phyloP scores from a whole-genome alignment of 2,888 invertebrate species.

The Sinodicranocentrus sp. region DNA sequence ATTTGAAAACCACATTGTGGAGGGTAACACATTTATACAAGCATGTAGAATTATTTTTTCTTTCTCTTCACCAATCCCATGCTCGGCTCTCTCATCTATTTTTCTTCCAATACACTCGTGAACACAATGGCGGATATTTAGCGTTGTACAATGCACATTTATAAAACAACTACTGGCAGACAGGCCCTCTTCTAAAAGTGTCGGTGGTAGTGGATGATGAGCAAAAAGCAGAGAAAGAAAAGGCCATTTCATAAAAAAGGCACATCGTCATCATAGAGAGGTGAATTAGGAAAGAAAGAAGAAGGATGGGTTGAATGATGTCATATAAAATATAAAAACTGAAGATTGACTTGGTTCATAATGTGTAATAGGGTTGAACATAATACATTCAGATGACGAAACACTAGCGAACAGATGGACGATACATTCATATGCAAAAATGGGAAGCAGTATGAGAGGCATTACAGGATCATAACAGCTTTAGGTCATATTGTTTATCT shows the following conservation, averaged over 20 bases:
- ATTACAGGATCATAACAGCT: constrained; percentile 60
- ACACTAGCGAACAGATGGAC: constrained; percentile 76
- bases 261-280: constrained; percentile 35
- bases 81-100: too few species aligned
- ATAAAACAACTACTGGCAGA: too few species aligned
- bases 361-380: constrained; percentile 63
- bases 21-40: constrained; percentile 36
- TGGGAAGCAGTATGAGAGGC: constrained; percentile 42
- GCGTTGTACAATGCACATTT: too few species aligned
- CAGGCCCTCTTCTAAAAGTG: too few species aligned
- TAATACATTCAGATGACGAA: constrained; percentile 59
- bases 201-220: constrained; percentile 42
- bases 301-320: constrained; percentile 51
- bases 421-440: constrained; percentile 76
- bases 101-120: too few species aligned
- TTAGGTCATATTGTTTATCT: constrained; percentile 58
- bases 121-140: too few species aligned
- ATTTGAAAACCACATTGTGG: constrained; percentile 45
- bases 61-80: too few species aligned
- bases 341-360: constrained; percentile 60
- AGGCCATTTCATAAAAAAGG: constrained; percentile 50
- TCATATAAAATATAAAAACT: constrained; percentile 36
- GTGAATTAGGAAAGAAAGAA: constrained; percentile 50
- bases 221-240: constrained; percentile 49
- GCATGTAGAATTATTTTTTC: constrained; percentile 21